Percentiles rank a stretch among this genome's conserved stretches.
Evolutionary conservation across 1,140 invertebrate genomes (phyloP).

Genomic region (Lasioglossum baleicum): DNA sequence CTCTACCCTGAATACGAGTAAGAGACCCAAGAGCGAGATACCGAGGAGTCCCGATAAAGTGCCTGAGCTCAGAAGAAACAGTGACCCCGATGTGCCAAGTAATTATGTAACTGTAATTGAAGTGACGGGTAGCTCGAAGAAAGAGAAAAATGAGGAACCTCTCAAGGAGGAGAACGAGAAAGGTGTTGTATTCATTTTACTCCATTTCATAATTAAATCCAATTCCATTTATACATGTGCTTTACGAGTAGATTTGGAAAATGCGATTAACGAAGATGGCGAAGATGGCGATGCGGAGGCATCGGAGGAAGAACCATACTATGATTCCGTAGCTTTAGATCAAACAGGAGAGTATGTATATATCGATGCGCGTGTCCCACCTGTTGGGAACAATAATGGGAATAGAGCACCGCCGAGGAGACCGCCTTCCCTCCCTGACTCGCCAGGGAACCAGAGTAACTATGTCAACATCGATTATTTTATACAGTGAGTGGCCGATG

Average conservation of each 20-base stretch:
- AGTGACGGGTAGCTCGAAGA: constrained; percentile 84
- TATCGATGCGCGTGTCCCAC: constrained; percentile 83
- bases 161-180: constrained; percentile 76
- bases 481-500: constrained; percentile 84
- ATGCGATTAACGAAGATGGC: constrained; percentile 71
- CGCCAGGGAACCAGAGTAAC: constrained; percentile 88
- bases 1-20: constrained; percentile 72
- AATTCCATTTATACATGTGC: background rate
- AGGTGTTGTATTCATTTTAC: constrained; percentile 56
- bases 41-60: constrained; percentile 76
- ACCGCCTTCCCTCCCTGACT: constrained; percentile 84
- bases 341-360: constrained; percentile 89
- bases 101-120: constrained; percentile 94
- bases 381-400: constrained; percentile 69
- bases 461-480: constrained; percentile 96
- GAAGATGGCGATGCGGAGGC: constrained; percentile 80
- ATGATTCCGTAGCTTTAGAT: constrained; percentile 90
- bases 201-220: constrained; percentile 10
- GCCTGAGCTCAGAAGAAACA: constrained; percentile 76
- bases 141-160: constrained; percentile 74
- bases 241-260: constrained; percentile 69
- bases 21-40: constrained; percentile 77
- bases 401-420: constrained; percentile 70
- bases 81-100: constrained; percentile 81
- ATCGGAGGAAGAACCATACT: constrained; percentile 86